A percentile compares a stretch with the other conserved stretches of the same genome.
Conservation (phyloP, 2,888 invertebrate species). For the Sesia apiformis region DNA sequence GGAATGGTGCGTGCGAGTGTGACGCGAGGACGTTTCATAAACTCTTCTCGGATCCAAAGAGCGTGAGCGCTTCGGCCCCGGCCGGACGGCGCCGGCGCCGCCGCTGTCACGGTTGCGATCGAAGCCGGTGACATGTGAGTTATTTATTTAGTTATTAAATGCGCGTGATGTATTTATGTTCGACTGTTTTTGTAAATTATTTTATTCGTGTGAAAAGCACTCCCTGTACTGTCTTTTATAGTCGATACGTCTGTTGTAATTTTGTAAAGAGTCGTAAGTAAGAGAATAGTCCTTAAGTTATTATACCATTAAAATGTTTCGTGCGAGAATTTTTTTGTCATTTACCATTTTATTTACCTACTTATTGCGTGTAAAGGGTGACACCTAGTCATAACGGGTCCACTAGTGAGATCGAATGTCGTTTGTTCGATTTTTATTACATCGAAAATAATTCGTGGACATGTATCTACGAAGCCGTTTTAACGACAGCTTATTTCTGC, state of each 20-base stretch:
- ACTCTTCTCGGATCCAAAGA: slow-evolving; percentile 73
- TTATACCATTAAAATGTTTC: slow-evolving; percentile 68
- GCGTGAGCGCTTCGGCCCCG: slow-evolving; percentile 68
- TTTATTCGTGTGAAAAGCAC: slow-evolving; percentile 69
- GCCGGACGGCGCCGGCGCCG: slow-evolving; percentile 58
- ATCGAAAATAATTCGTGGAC: too few species aligned
- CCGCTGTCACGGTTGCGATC: slow-evolving; percentile 65
- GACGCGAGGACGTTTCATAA: slow-evolving; percentile 63
- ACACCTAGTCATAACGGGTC: background rate
- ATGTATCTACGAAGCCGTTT: too few species aligned
- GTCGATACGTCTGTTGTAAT: slow-evolving; percentile 72
- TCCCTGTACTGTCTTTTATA: slow-evolving; percentile 58
- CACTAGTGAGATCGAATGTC: too few species aligned
- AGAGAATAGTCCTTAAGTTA: slow-evolving; percentile 59
- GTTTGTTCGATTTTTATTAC: too few species aligned
- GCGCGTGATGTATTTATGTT: slow-evolving; percentile 67
- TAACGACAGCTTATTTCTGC: too few species aligned
- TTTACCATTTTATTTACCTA: background rate
- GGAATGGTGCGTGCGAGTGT: slow-evolving; percentile 33
- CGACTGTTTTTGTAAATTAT: slow-evolving; percentile 74
- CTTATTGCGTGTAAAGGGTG: background rate
- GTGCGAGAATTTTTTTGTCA: slow-evolving; percentile 41
- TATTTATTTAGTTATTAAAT: slow-evolving; percentile 70
- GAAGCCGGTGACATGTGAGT: slow-evolving; percentile 67
- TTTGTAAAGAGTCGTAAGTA: slow-evolving; percentile 74